Evolutionary conservation across 1,140 invertebrate species (phyloP).

Genomic region (Eueides isabella): DNA sequence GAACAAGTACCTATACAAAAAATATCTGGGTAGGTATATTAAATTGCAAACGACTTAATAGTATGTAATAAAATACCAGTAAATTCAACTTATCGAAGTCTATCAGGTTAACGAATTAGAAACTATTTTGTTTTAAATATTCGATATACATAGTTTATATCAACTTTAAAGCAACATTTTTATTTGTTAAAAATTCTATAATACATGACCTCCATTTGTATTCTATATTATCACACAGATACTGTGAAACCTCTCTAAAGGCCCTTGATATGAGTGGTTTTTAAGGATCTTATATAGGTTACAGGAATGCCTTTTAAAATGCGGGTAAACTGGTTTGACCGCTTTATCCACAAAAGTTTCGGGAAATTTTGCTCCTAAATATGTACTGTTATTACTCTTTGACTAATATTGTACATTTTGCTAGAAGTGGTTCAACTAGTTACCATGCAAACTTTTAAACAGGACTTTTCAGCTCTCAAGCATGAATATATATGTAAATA

Average conservation of each 20-base stretch:
- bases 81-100: not conserved
- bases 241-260: not conserved
- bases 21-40: too few species aligned
- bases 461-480: not conserved
- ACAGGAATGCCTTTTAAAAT: constrained; percentile 6
- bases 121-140: not conserved
- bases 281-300: constrained; percentile 7
- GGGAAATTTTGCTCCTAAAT: constrained; percentile 8
- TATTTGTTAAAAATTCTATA: not conserved
- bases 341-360: constrained; percentile 8
- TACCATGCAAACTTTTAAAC: not conserved
- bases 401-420: not conserved
- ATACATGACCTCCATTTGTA: not conserved
- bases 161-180: not conserved
- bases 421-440: not conserved
- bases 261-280: not conserved
- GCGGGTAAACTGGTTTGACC: constrained; percentile 11
- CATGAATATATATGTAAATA: not conserved
- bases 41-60: constrained; percentile 2
- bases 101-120: not conserved
- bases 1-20: too few species aligned
- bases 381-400: not conserved
- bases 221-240: not conserved
- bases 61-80: not conserved
- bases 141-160: not conserved